phyloP scores from a whole-genome alignment of 2,113 vertebrate species.

The Arenaria interpres region DNA sequence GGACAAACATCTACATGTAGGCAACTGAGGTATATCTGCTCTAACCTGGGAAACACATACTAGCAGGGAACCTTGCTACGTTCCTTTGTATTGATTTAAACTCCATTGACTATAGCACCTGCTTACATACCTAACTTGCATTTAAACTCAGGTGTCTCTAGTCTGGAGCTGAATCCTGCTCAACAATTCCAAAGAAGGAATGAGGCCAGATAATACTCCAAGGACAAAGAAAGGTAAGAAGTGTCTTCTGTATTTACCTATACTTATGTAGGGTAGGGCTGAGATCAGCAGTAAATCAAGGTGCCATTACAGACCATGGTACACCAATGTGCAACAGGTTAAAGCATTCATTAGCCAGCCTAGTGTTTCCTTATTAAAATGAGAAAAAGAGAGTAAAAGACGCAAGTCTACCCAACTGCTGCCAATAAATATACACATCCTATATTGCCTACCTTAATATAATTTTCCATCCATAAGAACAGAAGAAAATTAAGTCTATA shows the following conservation, averaged over 20 bases:
- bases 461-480: not conserved
- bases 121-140: not conserved
- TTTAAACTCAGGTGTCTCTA: not conserved
- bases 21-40: not conserved
- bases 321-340: too few relatives aligned
- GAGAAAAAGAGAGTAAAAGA: not conserved
- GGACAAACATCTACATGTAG: not conserved
- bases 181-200: not conserved
- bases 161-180: not conserved
- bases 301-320: not conserved
- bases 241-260: not conserved
- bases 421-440: not conserved
- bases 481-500: not conserved
- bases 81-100: not conserved
- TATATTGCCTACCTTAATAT: not conserved
- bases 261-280: not conserved
- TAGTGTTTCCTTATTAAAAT: not conserved
- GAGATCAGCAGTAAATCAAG: not conserved
- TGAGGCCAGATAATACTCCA: not conserved
- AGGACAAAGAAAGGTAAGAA: not conserved
- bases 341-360: not conserved
- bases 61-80: not conserved
- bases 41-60: not conserved
- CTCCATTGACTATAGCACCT: not conserved
- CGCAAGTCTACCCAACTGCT: not conserved